These are phyloP conservation scores for Pelusios castaneus DNA, from an alignment of 2,113 vertebrate species.

Conservation along the genomic window DNA sequence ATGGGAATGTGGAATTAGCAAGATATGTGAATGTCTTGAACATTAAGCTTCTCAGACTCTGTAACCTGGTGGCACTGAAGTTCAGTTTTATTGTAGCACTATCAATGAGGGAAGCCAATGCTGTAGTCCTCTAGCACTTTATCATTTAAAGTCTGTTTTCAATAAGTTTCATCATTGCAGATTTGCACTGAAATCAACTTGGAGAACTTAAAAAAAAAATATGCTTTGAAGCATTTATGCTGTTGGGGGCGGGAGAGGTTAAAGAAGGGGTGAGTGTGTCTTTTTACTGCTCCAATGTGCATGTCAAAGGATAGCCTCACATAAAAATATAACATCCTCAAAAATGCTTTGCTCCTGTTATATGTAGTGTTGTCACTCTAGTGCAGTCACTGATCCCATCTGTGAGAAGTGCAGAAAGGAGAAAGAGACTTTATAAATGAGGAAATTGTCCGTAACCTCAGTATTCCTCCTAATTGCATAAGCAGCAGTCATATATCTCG, in stretches of 20 bases:
- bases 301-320: background rate
- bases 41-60: slow-evolving; percentile 8
- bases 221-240: background rate
- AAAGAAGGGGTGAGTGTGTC: slow-evolving; percentile 2
- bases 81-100: slow-evolving; percentile 8
- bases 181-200: slow-evolving; percentile 34
- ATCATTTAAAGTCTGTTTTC: slow-evolving; percentile 50
- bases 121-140: background rate
- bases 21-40: slow-evolving; percentile 14
- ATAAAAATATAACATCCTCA: slow-evolving; percentile 5
- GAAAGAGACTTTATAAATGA: background rate
- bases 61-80: slow-evolving; percentile 2
- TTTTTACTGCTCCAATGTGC: slow-evolving; percentile 20
- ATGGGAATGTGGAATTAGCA: slow-evolving; percentile 4
- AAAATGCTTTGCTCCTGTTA: background rate
- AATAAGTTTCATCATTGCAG: slow-evolving; percentile 41
- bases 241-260: slow-evolving; percentile 30
- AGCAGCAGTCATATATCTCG: background rate
- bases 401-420: background rate
- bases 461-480: background rate
- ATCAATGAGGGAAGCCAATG: slow-evolving; percentile 18
- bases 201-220: background rate
- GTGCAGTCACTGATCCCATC: background rate
- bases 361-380: background rate
- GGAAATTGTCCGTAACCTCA: background rate